These are phyloP conservation scores for Ylistrum balloti DNA, from an alignment of 1,140 invertebrate species.

Conservation along the genomic window DNA sequence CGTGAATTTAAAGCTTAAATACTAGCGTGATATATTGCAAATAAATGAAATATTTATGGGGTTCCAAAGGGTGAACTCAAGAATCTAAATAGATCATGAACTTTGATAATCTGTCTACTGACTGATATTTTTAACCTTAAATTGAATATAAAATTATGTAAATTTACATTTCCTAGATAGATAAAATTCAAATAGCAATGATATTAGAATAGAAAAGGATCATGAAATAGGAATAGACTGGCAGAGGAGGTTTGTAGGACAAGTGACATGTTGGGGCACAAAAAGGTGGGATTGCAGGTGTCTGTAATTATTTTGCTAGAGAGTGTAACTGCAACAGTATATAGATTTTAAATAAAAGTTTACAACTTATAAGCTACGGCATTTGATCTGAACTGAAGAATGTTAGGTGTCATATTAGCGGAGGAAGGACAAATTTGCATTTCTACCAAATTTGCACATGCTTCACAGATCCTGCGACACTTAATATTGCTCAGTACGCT, in stretches of 20 bases:
- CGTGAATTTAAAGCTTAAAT: slow-evolving; percentile 35
- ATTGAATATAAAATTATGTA: slow-evolving; percentile 8
- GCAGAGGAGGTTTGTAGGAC: neutral
- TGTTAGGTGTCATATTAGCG: neutral
- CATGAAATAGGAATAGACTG: no score
- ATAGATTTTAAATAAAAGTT: neutral
- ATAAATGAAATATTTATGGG: slow-evolving; percentile 31
- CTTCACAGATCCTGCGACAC: neutral
- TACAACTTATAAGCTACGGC: neutral
- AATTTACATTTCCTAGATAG: neutral
- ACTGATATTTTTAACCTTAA: neutral
- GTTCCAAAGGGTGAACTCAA: neutral
- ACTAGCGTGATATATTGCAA: slow-evolving; percentile 20
- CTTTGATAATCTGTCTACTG: neutral
- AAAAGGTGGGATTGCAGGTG: neutral
- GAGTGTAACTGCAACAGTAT: neutral
- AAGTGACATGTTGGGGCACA: neutral
- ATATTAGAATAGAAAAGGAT: neutral
- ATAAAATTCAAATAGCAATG: neutral
- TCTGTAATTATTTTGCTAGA: neutral
- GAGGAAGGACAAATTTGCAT: neutral
- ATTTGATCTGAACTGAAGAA: neutral
- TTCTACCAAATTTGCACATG: neutral
- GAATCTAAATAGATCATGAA: neutral
- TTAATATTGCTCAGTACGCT: neutral